Percentiles rank a stretch among this genome's conserved stretches.
These are phyloP conservation scores for Bombyx mori DNA, from an alignment of 1,140 invertebrate genomes.

Conservation along the genomic window ASM3026992v2 NC_085119.1:6817501-6818000, in stretches of 20 bases:
- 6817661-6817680: too few species aligned
- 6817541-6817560: too few species aligned
- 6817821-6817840: constrained; percentile 66
- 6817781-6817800: constrained; percentile 55
- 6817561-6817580: too few species aligned
- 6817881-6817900: constrained; percentile 51
- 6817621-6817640: too few species aligned
- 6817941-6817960: constrained; percentile 66
- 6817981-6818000: constrained; percentile 36
- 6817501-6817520: too few species aligned
- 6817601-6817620: too few species aligned
- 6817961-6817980: constrained; percentile 61
- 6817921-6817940: constrained; percentile 65
- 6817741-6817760: constrained; percentile 12
- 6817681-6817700: too few species aligned
- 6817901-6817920: constrained; percentile 44
- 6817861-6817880: constrained; percentile 60
- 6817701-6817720: too few species aligned
- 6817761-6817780: constrained; percentile 38
- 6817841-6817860: constrained; percentile 58
- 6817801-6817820: constrained; percentile 34
- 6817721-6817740: too few species aligned
- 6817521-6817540: too few species aligned
- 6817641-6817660: too few species aligned
- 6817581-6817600: too few species aligned